Conservation (phyloP, 2,113 vertebrate species). For the Sinosuthora webbiana region DNA sequence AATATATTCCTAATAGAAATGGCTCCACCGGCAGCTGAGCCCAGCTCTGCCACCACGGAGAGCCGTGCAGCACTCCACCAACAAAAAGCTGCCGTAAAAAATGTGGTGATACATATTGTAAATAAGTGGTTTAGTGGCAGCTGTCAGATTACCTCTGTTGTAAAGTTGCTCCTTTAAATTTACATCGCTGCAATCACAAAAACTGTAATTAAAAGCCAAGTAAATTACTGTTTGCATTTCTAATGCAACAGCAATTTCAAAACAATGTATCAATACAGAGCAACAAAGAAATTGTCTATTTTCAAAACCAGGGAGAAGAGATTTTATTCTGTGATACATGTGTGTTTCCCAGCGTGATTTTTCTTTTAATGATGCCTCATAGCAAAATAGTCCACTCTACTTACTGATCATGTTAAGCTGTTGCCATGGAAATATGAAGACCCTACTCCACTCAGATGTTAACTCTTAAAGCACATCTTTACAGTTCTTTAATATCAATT, state of each 20-base stretch:
- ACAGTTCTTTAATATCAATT: background rate
- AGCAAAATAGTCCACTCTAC: conserved; percentile 59
- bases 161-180: conserved; percentile 33
- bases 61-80: background rate
- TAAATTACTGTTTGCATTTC: conserved; percentile 46
- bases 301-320: background rate
- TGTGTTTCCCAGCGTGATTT: conserved; percentile 41
- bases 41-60: background rate
- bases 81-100: background rate
- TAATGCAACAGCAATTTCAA: conserved; percentile 23
- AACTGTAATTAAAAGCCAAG: conserved; percentile 48
- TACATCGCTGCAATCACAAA: conserved; percentile 16
- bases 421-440: conserved; percentile 64
- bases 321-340: conserved; percentile 33
- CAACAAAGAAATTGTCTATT: conserved; percentile 1
- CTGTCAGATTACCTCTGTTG: conserved; percentile 5
- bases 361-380: conserved; percentile 45
- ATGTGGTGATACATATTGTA: background rate
- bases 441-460: conserved; percentile 27
- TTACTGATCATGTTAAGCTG: conserved; percentile 67
- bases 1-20: conserved; percentile 34
- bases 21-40: conserved; percentile 18
- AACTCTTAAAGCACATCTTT: conserved; percentile 48
- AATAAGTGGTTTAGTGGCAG: conserved; percentile 37
- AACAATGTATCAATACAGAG: conserved; percentile 34